Percentiles rank a stretch among this genome's conserved stretches.
Evolutionary conservation across 2,888 invertebrate genomes (phyloP).

Genomic region (Omphaloscelis lunosa): DNA sequence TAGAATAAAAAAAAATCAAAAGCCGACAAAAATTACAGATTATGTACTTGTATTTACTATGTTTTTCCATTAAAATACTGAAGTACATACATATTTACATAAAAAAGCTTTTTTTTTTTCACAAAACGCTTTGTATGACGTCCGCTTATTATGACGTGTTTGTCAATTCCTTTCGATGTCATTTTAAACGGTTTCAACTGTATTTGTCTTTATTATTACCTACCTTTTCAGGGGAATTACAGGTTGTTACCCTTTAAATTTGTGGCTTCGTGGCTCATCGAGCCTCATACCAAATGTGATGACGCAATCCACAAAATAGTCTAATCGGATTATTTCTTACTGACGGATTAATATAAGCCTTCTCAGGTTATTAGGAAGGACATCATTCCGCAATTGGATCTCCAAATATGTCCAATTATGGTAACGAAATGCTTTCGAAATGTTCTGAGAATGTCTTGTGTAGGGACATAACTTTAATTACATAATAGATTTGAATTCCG

Average conservation of each 20-base stretch:
- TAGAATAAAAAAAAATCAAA: no score
- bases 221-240: background rate
- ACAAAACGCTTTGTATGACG: no score
- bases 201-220: no score
- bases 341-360: slow-evolving; percentile 16
- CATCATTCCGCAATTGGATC: slow-evolving; percentile 2
- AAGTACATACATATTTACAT: no score
- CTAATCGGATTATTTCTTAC: slow-evolving; percentile 14
- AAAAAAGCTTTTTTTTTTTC: no score
- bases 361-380: slow-evolving; percentile 7
- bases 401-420: slow-evolving; percentile 26
- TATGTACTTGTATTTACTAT: no score
- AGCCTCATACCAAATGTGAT: slow-evolving; percentile 1
- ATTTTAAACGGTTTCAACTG: no score
- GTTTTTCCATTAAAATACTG: no score
- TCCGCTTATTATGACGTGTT: no score
- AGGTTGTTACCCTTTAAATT: background rate
- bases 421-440: background rate
- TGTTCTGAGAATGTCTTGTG: background rate
- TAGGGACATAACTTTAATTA: slow-evolving; percentile 7
- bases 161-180: no score
- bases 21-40: no score
- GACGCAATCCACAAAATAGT: slow-evolving; percentile 13
- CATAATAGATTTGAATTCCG: background rate
- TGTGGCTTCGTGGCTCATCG: background rate